phyloP scores from a whole-genome alignment of 2,888 invertebrate species.

The Nycteola revayana region DNA sequence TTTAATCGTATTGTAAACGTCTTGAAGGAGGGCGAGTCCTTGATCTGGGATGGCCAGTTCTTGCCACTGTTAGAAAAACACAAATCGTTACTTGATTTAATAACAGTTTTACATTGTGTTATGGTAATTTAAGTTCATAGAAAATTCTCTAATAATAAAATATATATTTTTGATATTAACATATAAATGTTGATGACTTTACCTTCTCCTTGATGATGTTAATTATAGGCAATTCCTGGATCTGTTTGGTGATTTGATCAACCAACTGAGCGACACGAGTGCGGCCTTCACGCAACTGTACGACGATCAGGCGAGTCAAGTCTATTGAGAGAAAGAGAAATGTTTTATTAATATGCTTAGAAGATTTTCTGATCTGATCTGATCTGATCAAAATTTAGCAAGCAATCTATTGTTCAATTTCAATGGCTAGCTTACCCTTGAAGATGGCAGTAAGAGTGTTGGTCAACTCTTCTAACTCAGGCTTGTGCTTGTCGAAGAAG shows the following conservation, averaged over 20 bases:
- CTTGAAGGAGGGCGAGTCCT: slow-evolving; percentile 75
- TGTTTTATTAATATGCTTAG: not conserved
- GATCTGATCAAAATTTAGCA: no score
- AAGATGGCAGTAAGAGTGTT: slow-evolving; percentile 75
- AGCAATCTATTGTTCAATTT: no score
- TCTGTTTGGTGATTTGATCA: slow-evolving; percentile 52
- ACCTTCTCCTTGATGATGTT: slow-evolving; percentile 65
- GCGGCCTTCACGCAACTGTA: slow-evolving; percentile 68
- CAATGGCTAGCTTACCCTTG: slow-evolving; percentile 67
- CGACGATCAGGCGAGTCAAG: slow-evolving; percentile 64
- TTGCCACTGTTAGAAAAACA: slow-evolving; percentile 43
- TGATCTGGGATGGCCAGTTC: slow-evolving; percentile 82
- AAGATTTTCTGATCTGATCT: no score
- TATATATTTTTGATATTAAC: no score
- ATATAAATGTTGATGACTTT: slow-evolving; percentile 5
- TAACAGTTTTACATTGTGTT: no score
- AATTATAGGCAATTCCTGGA: slow-evolving; percentile 68
- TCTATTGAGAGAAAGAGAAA: slow-evolving; percentile 39
- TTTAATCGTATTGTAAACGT: slow-evolving; percentile 78
- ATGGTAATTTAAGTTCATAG: no score
- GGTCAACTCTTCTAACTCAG: slow-evolving; percentile 84
- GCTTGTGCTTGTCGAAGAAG: slow-evolving; percentile 84
- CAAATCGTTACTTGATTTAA: no score
- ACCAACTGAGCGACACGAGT: slow-evolving; percentile 47
- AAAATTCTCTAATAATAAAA: no score